Base-by-base conservation (phyloP, 1,140 invertebrate species). In the Oedothorax gibbosus region DNA sequence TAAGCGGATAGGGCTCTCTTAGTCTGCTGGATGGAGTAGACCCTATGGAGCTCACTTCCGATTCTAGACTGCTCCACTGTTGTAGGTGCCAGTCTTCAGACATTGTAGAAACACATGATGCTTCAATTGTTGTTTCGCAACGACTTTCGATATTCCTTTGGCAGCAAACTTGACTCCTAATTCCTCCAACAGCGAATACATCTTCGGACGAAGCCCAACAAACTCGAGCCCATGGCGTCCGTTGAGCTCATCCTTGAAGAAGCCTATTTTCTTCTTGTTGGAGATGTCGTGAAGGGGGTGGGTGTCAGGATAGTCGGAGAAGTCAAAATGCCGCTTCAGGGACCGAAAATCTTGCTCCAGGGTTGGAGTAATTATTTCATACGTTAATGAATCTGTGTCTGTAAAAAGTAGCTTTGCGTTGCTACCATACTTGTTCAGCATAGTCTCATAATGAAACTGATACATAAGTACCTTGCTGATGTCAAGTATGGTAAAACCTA, bases 391-490 rank as follows among this genome's bases (percentile, higher is more conserved):
- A 75, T 84, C 71, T 35, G 71, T 84, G 18, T 84, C 53, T 0
- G 51, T 73, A 51, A 56, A 84, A 56, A 65, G n/a, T 4, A 84
- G 10, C 11, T 75, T 66, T 65, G 66, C 66, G 9, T 66, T 62
- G 15, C 35, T 53, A 14, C 1, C 14, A 57, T 15, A 76, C 68
- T 73, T 11, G 49, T 62, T 65, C 65, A 50, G 21, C 15, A 85
- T 62, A 57, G 85, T 57, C 75, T 87, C 60, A 86, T 89, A 88
- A 87, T 88, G 87, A 86, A 88, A 87, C 20, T 88, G 35, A 35
- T 35, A 35, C 35, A 35, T 35, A 35, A 35, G 35, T 35, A 35
- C 35, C 35, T 35, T 35, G 76, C 83, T 86, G 57, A 78, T 6
- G 15, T 85, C 73, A 60, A 85, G 65, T 15, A 78, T 57, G 10